These are phyloP conservation scores for Antheraea assamensis DNA, from an alignment of 2,888 invertebrate species.

Conservation along the genomic window DNA sequence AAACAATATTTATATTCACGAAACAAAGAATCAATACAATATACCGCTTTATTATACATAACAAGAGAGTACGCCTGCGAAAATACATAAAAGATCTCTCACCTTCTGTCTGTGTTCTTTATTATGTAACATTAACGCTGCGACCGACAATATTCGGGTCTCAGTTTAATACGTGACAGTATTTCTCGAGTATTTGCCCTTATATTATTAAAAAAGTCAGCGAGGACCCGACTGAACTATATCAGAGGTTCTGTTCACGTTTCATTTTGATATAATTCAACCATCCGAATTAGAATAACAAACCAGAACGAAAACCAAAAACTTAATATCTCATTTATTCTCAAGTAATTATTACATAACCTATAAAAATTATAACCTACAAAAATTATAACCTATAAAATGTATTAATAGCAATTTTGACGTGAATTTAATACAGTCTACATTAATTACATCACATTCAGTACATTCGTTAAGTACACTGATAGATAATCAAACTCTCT, in stretches of 20 bases:
- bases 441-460: too few species aligned
- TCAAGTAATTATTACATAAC: too few species aligned
- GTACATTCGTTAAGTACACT: too few species aligned
- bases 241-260: conserved; percentile 16
- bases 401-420: too few species aligned
- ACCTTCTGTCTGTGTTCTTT: conserved; percentile 12
- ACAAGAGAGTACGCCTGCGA: neutral
- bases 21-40: neutral
- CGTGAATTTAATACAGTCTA: too few species aligned
- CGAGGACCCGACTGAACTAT: conserved; percentile 17
- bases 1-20: conserved; percentile 4
- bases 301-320: too few species aligned
- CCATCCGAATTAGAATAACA: neutral
- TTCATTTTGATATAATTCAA: neutral
- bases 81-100: conserved; percentile 7
- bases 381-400: too few species aligned
- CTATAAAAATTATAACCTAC: too few species aligned
- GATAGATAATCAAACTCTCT: too few species aligned
- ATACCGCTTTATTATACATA: neutral
- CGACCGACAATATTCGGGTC: conserved; percentile 44
- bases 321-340: too few species aligned
- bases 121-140: conserved; percentile 27
- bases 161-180: conserved; percentile 55
- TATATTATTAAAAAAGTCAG: conserved; percentile 53
- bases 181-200: conserved; percentile 44